Conservation (phyloP, 2,113 vertebrate genomes). For the Cyprinodon brontotheroides region DNA sequence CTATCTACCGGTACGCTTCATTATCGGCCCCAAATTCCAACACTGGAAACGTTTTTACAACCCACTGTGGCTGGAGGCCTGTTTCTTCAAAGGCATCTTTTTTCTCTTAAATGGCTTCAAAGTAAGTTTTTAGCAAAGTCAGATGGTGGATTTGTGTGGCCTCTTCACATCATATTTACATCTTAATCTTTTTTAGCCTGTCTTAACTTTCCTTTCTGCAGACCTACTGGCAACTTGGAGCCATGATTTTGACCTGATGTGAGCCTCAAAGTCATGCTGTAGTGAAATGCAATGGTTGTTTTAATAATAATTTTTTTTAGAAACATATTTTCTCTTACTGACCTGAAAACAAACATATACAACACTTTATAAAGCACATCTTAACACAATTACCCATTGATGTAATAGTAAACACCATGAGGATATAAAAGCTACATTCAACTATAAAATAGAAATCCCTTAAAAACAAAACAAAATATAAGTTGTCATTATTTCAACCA, state of each 20-base stretch:
- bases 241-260: constrained; percentile 1
- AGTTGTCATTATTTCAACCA: no score
- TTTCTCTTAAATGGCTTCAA: constrained; percentile 53
- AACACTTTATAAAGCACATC: background rate
- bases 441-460: no score
- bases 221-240: constrained; percentile 10
- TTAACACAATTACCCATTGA: background rate
- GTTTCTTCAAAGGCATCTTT: constrained; percentile 52
- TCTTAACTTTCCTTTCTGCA: constrained; percentile 14
- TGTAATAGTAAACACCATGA: no score
- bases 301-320: background rate
- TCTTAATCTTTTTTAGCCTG: constrained; percentile 36
- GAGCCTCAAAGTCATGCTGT: constrained; percentile 10
- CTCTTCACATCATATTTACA: constrained; percentile 45
- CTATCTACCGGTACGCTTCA: constrained; percentile 46
- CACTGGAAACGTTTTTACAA: constrained; percentile 67
- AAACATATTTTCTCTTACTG: background rate
- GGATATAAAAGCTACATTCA: no score
- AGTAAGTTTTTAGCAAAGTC: constrained; percentile 43
- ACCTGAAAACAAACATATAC: background rate
- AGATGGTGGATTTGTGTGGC: constrained; percentile 56
- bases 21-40: constrained; percentile 51
- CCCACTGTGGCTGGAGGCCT: constrained; percentile 43
- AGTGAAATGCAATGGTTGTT: background rate
- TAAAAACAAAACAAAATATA: no score